phyloP scores from a whole-genome alignment of 35 echinoderm and acorn worm genomes.

The Apostichopus californicus region DNA sequence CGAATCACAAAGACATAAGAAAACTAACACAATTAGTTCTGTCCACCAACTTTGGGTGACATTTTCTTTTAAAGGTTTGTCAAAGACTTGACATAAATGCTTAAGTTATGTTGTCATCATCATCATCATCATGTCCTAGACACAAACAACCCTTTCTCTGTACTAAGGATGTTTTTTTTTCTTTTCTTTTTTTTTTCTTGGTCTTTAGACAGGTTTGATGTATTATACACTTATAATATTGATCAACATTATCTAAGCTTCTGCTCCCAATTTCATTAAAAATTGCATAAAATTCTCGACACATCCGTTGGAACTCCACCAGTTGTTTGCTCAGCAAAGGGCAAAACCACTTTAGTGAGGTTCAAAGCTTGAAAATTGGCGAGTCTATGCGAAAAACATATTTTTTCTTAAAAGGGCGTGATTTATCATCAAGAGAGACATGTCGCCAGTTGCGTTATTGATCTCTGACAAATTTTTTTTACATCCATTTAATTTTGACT shows the following conservation, averaged over 20 bases:
- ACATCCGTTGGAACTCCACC: neutral
- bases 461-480: constrained; percentile 40
- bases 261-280: constrained; percentile 56
- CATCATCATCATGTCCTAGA: neutral
- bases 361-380: constrained; percentile 41
- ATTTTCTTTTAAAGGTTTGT: neutral
- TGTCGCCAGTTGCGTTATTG: constrained; percentile 29
- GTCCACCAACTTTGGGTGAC: too few relatives aligned
- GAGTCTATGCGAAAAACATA: constrained; percentile 24
- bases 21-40: too few relatives aligned
- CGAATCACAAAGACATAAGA: too few relatives aligned
- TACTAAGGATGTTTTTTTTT: constrained; percentile 7
- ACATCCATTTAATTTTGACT: constrained; percentile 38
- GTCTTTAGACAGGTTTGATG: constrained; percentile 29
- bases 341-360: constrained; percentile 56
- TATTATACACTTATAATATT: constrained; percentile 48
- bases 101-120: neutral
- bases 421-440: constrained; percentile 49
- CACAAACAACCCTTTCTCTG: constrained; percentile 6
- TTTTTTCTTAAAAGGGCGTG: constrained; percentile 48
- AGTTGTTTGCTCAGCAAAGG: constrained; percentile 57
- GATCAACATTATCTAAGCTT: constrained; percentile 50
- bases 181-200: neutral
- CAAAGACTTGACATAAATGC: constrained; percentile 10
- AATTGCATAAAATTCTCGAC: constrained; percentile 35